Evolutionary conservation across 2,888 invertebrate species (phyloP).

Genomic region (Physocephala rufipes): DNA sequence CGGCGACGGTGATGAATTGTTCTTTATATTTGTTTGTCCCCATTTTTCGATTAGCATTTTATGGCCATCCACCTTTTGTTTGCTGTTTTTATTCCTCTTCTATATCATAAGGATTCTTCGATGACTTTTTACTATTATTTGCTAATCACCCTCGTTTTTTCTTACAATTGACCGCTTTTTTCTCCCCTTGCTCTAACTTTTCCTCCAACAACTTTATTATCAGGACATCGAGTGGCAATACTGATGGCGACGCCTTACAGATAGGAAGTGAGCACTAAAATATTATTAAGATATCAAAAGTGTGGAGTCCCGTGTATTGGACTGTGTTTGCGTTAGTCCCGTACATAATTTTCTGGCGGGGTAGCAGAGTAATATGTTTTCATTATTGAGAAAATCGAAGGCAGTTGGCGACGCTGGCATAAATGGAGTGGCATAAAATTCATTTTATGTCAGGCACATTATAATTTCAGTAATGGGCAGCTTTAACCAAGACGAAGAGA

Average conservation of each 20-base stretch:
- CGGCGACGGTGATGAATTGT: not conserved
- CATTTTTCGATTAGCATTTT: too few species aligned
- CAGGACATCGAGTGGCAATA: not conserved
- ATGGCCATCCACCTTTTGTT: not conserved
- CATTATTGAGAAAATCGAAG: not conserved
- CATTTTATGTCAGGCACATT: slow-evolving; percentile 6
- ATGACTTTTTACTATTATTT: not conserved
- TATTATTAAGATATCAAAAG: not conserved
- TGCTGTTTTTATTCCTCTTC: slow-evolving; percentile 1
- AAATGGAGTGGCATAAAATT: not conserved
- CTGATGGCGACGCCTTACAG: not conserved
- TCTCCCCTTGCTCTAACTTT: not conserved
- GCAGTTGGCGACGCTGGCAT: not conserved
- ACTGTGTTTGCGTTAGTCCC: too few species aligned
- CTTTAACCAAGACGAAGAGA: not conserved
- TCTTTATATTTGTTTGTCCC: too few species aligned
- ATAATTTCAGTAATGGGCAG: not conserved
- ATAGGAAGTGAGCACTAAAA: not conserved
- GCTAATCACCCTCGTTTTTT: not conserved
- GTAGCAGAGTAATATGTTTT: too few species aligned
- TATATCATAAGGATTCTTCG: not conserved
- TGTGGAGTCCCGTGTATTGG: too few species aligned
- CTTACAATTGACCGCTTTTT: too few species aligned
- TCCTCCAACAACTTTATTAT: not conserved
- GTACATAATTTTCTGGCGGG: too few species aligned